These are phyloP conservation scores for Xyliphius kryptos DNA, from an alignment of 2,113 vertebrate species.

Conservation along the genomic window DNA sequence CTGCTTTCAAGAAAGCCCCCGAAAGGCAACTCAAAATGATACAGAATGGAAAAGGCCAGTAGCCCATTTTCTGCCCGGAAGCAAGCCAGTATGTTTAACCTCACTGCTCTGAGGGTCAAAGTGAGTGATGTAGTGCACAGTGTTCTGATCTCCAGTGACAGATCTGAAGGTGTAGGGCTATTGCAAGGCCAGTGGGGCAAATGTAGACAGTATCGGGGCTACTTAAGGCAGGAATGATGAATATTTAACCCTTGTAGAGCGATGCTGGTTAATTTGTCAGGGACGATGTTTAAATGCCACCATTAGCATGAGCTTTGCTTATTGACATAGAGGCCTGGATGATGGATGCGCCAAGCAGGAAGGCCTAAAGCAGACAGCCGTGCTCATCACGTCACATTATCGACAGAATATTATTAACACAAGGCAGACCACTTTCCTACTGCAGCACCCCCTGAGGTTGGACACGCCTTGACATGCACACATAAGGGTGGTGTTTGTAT, in stretches of 20 bases:
- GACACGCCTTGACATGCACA: constrained; percentile 36
- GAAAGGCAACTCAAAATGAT: neutral
- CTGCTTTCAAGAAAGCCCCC: neutral
- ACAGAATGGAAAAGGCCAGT: constrained; percentile 2
- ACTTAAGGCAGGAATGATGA: constrained; percentile 38
- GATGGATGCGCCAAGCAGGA: constrained; percentile 82
- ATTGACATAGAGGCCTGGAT: constrained; percentile 75
- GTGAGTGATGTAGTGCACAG: constrained; percentile 31
- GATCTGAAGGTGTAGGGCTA: neutral
- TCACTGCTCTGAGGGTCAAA: constrained; percentile 16
- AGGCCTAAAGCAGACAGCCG: constrained; percentile 65
- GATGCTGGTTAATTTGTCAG: constrained; percentile 77
- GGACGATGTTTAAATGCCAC: constrained; percentile 64
- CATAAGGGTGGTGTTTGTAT: constrained; percentile 1
- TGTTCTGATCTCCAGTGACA: constrained; percentile 8
- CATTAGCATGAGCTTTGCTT: constrained; percentile 86
- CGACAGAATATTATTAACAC: constrained; percentile 83
- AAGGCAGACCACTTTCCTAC: constrained; percentile 34
- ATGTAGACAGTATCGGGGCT: neutral
- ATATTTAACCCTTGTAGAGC: constrained; percentile 74
- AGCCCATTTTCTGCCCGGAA: constrained; percentile 22
- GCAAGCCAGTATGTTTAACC: constrained; percentile 34
- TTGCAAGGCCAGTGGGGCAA: neutral
- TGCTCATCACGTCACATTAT: constrained; percentile 82
- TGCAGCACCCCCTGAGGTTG: constrained; percentile 58